Evolutionary conservation across 2,888 invertebrate genomes (phyloP).

Genomic region (Pandemis cinnamomeana): DNA sequence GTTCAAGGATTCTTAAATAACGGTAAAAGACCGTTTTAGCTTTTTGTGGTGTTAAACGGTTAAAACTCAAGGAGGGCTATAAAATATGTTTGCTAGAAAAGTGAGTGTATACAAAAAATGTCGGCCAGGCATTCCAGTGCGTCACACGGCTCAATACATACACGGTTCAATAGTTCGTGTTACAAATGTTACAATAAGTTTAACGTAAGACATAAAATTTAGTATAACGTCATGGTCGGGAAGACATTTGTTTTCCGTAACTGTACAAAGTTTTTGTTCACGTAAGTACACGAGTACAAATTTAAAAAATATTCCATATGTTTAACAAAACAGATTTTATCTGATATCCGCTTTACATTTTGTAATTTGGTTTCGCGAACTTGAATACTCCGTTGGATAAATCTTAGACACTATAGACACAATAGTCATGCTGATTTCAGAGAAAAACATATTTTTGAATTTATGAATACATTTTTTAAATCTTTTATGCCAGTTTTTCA

Average conservation of each 20-base stretch:
- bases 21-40: background rate
- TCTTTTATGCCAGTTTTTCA: too few species aligned
- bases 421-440: too few species aligned
- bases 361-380: too few species aligned
- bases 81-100: conserved; percentile 23
- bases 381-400: too few species aligned
- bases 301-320: background rate
- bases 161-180: conserved; percentile 15
- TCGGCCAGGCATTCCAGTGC: conserved; percentile 24
- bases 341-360: background rate
- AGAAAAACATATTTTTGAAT: background rate
- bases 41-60: conserved; percentile 30
- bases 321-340: background rate
- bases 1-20: too few species aligned
- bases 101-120: conserved; percentile 26
- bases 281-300: background rate
- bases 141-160: too few species aligned
- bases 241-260: background rate
- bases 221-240: too few species aligned
- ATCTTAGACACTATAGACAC: too few species aligned
- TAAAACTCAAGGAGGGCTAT: conserved; percentile 16
- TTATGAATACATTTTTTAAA: background rate
- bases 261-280: background rate
- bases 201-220: background rate
- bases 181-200: background rate